Evolutionary conservation across 2,888 invertebrate genomes (phyloP), one percentile per base, ranked within the genome.

Genomic region (Acanthosoma haemorrhoidale): DNA sequence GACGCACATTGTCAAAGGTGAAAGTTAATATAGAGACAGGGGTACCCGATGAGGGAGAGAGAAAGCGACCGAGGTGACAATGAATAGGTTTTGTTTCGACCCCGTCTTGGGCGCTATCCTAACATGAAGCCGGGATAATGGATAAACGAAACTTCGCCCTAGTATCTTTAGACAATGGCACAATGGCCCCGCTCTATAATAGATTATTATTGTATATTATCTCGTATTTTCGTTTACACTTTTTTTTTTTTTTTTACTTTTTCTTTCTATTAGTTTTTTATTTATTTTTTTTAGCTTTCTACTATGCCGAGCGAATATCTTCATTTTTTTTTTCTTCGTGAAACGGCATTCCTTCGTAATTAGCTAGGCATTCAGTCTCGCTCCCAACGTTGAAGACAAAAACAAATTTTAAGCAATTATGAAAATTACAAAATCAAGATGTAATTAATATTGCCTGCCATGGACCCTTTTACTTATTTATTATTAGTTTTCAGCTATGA

Each of bases 151-250:
- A 51, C 51, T n/a, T 51, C 51, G 21, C 13, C 25, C 11, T n/a
- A n/a, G n/a, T n/a, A n/a, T n/a, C n/a, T n/a, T n/a, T 0, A n/a
- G 9, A 51, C 51, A 51, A 51, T 51, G 25, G n/a, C 51, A 51
- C 51, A 51, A 51, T 51, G 51, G 25, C 29, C 51, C 29, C n/a
- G 25, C 13, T n/a, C 21, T n/a, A 51, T 51, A 51, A 51, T 51
- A 25, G 51, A 51, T 51, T 51, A 25, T 51, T 51, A 51, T 51
- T 51, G 29, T 51, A 25, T 51, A 51, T 25, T 51, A 51, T 51
- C 51, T 25, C n/a, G 25, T 25, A n/a, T 51, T 51, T 51, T 25
- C 25, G 6, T 51, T 3, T 4, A 51, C 3, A 51, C n/a, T 51
- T 38, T 38, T 51, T 25, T 25, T 51, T 51, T 43, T 43, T 43